Base-by-base conservation (phyloP, 2,888 invertebrate genomes). In the Marasmarcha lunaedactyla region DNA sequence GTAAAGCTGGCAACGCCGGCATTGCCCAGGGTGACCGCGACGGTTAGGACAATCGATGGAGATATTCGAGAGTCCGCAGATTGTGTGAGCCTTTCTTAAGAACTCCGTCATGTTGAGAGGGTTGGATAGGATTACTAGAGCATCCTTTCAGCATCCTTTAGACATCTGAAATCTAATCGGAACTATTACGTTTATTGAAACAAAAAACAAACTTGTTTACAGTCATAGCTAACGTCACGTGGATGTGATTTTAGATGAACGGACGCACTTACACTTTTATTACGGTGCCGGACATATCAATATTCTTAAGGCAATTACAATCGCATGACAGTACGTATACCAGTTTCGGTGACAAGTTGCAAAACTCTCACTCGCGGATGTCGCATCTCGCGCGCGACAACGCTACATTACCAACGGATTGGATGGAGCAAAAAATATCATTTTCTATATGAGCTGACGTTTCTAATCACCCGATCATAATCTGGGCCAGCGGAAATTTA, bases 361-460 rank as follows among this genome's bases (percentile, higher is more conserved):
- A 64, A 71, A 77, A 81, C 83, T 83, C 83, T 83, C 83, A 79
- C 83, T 81, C 55, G 64, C 73, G 64, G 68, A 71, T 73, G 77
- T 76, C 78, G 71, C 65, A 70, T 72, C 66, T 70, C 66, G 63
- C 60, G 68, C 62, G 66, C 67, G 62, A 14, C 34, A 14, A 61
- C 68, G 68, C 65, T 64, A 60, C 63, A 69, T 74, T 73, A 67
- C 71, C 63, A 55, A 73, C 63, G 66, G 73, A 76, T 76, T 76
- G 71, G 71, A 72, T 71, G 55, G 54, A 49, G 67, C 71, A 81
- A 83, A 79, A 81, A 81, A 77, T 63, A 71, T 63, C 46, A 77
- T 78, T 74, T 77, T 77, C 70, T 63, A 68, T 63, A 57, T 66
- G 63, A 59, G 59, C 53, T 59, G 60, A 59, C 63, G 69, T 83